Base-by-base conservation (phyloP, 2,797 vertebrate genomes). In the Cirrhinus molitorella region DNA sequence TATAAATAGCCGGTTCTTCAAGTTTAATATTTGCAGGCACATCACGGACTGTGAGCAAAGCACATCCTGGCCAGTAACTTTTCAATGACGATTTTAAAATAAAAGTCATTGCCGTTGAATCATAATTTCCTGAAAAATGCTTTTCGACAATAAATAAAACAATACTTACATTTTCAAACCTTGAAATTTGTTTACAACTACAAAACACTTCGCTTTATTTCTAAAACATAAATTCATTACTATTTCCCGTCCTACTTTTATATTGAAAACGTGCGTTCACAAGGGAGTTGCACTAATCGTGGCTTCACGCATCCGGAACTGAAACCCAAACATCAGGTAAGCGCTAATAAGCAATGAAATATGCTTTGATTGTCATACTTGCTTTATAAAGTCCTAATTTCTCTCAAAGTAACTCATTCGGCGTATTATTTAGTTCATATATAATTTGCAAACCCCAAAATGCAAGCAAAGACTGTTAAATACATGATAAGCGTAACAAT, bases 261-360 rank as follows among this genome's bases (percentile, higher is more conserved):
- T 83, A 21, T 77, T 85, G 83, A 85, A 81, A 80, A 79, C 40
- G 3, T 65, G 6, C 17, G 6, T 12, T n/a, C 13, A 59, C 12
- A 5, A 16, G 4, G 17, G 0, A 4, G 5, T 40, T 28, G 19
- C 28, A 45, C 21, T 37, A 49, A 31, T 21, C 21, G n/a, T 25
- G 31, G 43, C 71, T 82, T 86, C 80, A 73, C 49, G 17, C 25
- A 23, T 67, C 72, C 72, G 21, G 49, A 37, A 11, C 55, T 76
- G 16, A 61, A 14, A 16, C 21, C 12, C 55, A 49, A 84, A 72
- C 57, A 85, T 16, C 70, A 70, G 82, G 82, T 86, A 76, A 79
- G 49, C 34, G 28, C 19, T 13, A 28, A 13, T 63, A 13, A 23
- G n/a, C 1, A 31, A 25, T 28, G 16, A 37, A 23, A 65, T 21